Evolutionary conservation across 2,888 invertebrate species (phyloP).

Genomic region (Caenorhabditis angaria): DNA sequence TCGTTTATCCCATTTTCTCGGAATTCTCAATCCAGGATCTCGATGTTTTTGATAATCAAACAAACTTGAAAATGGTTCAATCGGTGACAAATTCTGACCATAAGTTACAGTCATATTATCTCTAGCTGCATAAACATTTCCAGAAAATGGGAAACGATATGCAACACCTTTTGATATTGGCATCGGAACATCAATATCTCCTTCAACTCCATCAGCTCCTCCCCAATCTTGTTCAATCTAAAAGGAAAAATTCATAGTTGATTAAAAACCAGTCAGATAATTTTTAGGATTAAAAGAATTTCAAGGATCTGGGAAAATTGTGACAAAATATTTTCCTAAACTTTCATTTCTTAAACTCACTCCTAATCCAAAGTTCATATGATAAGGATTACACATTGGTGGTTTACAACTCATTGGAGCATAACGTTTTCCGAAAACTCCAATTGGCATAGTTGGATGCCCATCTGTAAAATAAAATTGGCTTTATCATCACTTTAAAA

Average conservation of each 20-base stretch:
- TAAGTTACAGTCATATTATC: constrained; percentile 65
- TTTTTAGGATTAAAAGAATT: too few relatives aligned
- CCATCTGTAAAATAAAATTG: constrained; percentile 6
- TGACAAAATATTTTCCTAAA: too few relatives aligned
- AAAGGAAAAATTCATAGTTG: background rate
- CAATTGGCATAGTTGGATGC: constrained; percentile 59
- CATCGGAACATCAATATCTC: constrained; percentile 62
- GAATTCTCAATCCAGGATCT: constrained; percentile 39
- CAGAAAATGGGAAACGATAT: constrained; percentile 61
- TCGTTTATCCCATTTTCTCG: constrained; percentile 33
- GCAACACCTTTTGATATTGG: constrained; percentile 63
- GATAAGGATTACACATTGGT: constrained; percentile 61
- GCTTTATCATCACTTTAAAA: background rate
- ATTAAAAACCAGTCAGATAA: too few relatives aligned
- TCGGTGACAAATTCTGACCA: constrained; percentile 60
- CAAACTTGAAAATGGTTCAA: constrained; percentile 59
- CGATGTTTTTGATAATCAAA: constrained; percentile 57
- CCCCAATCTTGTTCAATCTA: constrained; percentile 62
- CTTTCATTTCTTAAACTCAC: too few relatives aligned
- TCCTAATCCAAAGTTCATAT: constrained; percentile 53
- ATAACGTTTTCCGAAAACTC: constrained; percentile 52
- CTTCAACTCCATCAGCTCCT: constrained; percentile 61
- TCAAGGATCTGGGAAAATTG: too few relatives aligned
- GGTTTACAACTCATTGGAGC: constrained; percentile 59
- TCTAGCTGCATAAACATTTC: constrained; percentile 60